A percentile compares a stretch with the other conserved stretches of the same genome.
phyloP scores from a whole-genome alignment of 2,113 vertebrate genomes.

The Cottus gobio region DNA sequence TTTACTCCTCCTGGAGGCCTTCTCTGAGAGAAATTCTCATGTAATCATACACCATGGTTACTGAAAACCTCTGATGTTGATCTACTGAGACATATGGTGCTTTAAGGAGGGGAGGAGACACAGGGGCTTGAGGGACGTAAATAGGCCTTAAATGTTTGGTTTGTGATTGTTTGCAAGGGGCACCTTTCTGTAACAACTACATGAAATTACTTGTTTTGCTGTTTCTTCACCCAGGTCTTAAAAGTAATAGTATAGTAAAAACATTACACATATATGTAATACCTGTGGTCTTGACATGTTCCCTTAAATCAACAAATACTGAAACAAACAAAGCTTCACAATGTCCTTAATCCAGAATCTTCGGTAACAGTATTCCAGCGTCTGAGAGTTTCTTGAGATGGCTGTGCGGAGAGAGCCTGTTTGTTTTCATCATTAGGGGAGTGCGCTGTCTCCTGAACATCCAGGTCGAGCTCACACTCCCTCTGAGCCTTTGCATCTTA shows the following conservation, averaged over 20 bases:
- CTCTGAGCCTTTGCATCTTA: constrained; percentile 72
- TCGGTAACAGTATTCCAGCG: constrained; percentile 51
- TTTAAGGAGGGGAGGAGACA: constrained; percentile 69
- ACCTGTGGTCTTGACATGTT: neutral
- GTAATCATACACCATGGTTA: constrained; percentile 83
- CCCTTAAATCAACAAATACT: constrained; percentile 10
- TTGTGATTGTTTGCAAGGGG: constrained; percentile 64
- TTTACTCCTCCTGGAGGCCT: constrained; percentile 90
- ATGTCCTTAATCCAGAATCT: constrained; percentile 46
- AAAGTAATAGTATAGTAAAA: constrained; percentile 14
- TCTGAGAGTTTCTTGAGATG: constrained; percentile 70
- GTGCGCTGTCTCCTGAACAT: constrained; percentile 71
- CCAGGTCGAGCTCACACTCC: constrained; percentile 75
- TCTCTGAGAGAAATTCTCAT: constrained; percentile 86
- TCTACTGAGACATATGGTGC: constrained; percentile 84
- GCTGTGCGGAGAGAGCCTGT: constrained; percentile 71
- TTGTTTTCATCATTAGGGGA: constrained; percentile 80
- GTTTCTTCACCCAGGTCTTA: constrained; percentile 33
- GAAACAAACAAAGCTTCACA: neutral
- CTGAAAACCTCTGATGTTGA: constrained; percentile 83
- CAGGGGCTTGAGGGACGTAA: constrained; percentile 57
- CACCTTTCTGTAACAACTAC: constrained; percentile 44
- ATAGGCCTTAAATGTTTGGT: constrained; percentile 71
- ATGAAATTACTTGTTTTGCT: constrained; percentile 54
- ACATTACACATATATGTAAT: neutral